A percentile compares a stretch with the other conserved stretches of the same genome.
These are phyloP conservation scores for Rhynchonycteris naso DNA, from an alignment of 2,797 vertebrate species.

Conservation along the genomic window DNA sequence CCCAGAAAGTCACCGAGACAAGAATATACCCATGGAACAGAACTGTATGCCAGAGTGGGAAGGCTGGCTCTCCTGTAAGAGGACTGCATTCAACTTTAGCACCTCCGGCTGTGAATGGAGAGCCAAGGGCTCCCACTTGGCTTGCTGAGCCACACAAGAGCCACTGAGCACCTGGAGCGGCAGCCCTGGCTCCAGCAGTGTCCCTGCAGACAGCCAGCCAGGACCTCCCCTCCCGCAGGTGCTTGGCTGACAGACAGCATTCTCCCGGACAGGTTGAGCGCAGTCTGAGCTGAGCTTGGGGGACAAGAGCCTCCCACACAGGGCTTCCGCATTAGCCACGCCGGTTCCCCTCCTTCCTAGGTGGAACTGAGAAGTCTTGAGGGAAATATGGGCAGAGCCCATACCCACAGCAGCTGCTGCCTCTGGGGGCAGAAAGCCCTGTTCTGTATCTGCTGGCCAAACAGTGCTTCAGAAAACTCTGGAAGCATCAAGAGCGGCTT, in stretches of 20 bases:
- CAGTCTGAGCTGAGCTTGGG: neutral
- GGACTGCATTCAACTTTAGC: neutral
- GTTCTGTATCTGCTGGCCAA: neutral
- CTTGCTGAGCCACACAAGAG: neutral
- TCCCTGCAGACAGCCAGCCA: fast-evolving
- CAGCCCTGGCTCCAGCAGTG: neutral
- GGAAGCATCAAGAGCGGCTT: conserved; percentile 10
- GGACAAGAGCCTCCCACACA: neutral
- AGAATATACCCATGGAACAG: conserved; percentile 52
- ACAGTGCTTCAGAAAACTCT: neutral
- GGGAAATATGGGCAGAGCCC: neutral
- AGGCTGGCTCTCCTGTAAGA: neutral
- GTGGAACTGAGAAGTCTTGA: neutral
- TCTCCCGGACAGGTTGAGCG: neutral
- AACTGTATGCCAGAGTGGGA: conserved; percentile 2
- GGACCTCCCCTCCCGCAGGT: neutral
- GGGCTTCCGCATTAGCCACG: neutral
- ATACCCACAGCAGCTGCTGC: neutral
- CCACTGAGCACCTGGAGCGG: neutral
- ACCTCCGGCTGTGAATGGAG: conserved; percentile 21
- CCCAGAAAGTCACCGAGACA: conserved; percentile 58
- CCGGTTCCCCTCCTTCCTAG: neutral
- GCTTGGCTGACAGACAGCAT: neutral
- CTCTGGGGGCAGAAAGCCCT: neutral
- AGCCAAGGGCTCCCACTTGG: neutral